These are phyloP conservation scores for Triplophysa rosa DNA, from an alignment of 2,113 vertebrate genomes.

Conservation along the genomic window DNA sequence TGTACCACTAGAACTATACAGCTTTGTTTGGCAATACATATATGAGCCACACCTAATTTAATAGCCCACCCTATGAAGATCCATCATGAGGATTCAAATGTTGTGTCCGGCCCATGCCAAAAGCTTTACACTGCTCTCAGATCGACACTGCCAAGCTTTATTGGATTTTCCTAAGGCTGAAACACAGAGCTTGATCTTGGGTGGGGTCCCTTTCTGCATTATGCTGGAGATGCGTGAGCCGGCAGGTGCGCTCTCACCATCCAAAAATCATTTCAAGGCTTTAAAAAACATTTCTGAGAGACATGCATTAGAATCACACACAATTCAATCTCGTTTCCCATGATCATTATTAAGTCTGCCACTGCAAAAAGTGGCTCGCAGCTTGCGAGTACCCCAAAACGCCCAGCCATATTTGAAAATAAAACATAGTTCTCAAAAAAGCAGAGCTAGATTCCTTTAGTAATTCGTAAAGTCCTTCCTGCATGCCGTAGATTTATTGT, in stretches of 20 bases:
- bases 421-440: not conserved
- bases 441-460: not conserved
- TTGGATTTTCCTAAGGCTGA: conserved; percentile 14
- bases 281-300: not conserved
- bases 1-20: not conserved
- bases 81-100: not conserved
- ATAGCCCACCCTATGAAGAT: not conserved
- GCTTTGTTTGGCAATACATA: not conserved
- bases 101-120: not conserved
- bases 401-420: conserved; percentile 24
- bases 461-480: not conserved
- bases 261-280: not conserved
- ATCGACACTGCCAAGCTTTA: conserved; percentile 22
- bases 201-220: conserved; percentile 81
- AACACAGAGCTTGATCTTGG: conserved; percentile 69
- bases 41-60: not conserved
- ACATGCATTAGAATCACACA: not conserved
- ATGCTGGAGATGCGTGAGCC: conserved; percentile 71
- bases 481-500: not conserved
- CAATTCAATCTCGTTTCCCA: not conserved
- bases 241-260: conserved; percentile 67
- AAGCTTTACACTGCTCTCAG: not conserved
- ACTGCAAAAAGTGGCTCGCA: not conserved
- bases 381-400: not conserved
- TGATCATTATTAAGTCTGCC: not conserved